phyloP scores from a whole-genome alignment of 2,888 invertebrate species.

The Andrena marginata region DNA sequence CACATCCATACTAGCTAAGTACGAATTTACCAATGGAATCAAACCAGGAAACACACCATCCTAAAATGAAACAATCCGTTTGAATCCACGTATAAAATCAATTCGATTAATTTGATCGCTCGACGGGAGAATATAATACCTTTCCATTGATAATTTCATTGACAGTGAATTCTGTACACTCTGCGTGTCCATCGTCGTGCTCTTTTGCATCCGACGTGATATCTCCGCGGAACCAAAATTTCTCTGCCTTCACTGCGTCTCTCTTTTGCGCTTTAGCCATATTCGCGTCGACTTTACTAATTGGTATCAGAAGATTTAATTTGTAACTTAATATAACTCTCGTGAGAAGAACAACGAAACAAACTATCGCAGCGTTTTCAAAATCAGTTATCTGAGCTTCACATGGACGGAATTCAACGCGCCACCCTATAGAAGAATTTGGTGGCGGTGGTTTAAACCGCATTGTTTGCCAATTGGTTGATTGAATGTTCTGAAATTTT shows the following conservation, averaged over 20 bases:
- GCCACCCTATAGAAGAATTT: constrained; percentile 98
- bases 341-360: constrained; percentile 98
- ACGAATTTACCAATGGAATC: constrained; percentile 96
- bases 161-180: constrained; percentile 93
- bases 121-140: constrained; percentile 83
- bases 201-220: constrained; percentile 87
- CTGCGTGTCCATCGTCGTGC: constrained; percentile 85
- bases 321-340: constrained; percentile 98
- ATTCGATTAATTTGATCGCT: not conserved
- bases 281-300: constrained; percentile 99
- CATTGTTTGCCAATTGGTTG: constrained; percentile 99
- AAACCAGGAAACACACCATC: constrained; percentile 97
- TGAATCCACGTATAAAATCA: not conserved
- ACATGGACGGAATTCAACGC: constrained; percentile 99
- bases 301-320: constrained; percentile 98
- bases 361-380: constrained; percentile 99
- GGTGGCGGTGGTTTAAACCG: constrained; percentile 99
- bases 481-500: constrained; percentile 94
- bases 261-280: constrained; percentile 97
- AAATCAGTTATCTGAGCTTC: constrained; percentile 99
- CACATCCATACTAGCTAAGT: constrained; percentile 97
- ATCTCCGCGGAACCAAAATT: constrained; percentile 97
- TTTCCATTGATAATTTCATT: constrained; percentile 99
- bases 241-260: constrained; percentile 93
- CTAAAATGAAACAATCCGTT: constrained; percentile 84